phyloP scores from a whole-genome alignment of 2,888 invertebrate species.

The Cryptops parisi region DNA sequence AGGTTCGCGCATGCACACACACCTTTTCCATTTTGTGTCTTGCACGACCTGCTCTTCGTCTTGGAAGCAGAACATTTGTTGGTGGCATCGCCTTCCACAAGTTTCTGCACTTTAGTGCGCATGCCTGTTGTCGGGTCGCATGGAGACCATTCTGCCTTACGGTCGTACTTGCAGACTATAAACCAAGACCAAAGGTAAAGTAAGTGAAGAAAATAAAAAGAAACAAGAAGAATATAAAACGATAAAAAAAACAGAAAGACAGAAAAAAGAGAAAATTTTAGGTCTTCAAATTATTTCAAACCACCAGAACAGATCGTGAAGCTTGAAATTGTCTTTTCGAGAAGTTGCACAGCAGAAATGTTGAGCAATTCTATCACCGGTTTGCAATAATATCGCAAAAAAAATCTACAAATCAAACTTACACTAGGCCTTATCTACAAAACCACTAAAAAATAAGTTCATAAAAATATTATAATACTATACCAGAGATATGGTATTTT shows the following conservation, averaged over 20 bases:
- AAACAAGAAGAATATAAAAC: not conserved
- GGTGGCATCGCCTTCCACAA: constrained; percentile 1
- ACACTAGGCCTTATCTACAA: too few species aligned
- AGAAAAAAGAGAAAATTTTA: not conserved
- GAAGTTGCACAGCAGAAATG: too few species aligned
- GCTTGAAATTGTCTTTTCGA: too few species aligned
- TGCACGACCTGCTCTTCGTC: constrained; percentile 5
- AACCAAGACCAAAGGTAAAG: too few species aligned
- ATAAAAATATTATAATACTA: too few species aligned
- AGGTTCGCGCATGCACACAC: not conserved
- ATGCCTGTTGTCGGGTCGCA: constrained; percentile 3
- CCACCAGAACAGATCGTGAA: too few species aligned
- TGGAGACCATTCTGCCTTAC: constrained; percentile 2
- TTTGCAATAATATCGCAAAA: too few species aligned
- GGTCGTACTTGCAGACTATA: constrained; percentile 10
- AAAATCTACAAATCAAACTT: too few species aligned
- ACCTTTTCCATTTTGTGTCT: constrained; percentile 2
- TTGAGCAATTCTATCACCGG: too few species aligned
- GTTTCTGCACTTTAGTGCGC: constrained; percentile 6
- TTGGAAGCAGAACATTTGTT: not conserved
- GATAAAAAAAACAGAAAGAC: not conserved
- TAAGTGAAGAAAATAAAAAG: not conserved
- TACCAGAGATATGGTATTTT: too few species aligned
- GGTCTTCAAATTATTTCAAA: too few species aligned
- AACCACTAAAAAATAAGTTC: too few species aligned